Percentiles rank a stretch among this genome's conserved stretches.
Conservation (phyloP, 2,797 vertebrate species). For the Sylvia borin region DNA sequence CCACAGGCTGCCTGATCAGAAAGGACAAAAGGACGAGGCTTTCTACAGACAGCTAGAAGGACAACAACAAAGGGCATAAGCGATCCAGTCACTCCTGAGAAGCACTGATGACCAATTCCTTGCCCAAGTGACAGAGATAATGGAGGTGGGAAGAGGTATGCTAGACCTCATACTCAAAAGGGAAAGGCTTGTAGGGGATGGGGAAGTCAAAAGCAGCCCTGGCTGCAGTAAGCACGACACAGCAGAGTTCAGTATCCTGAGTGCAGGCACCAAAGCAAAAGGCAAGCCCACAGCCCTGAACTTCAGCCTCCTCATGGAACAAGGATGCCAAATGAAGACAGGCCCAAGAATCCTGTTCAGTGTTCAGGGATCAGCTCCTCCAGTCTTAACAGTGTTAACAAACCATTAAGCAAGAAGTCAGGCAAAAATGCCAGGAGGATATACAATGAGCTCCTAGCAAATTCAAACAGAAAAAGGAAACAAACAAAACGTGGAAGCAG, state of each 20-base stretch:
- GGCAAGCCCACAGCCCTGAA: not conserved
- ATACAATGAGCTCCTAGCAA: not conserved
- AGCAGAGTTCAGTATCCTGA: not conserved
- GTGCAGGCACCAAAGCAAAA: not conserved
- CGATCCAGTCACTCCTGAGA: not conserved
- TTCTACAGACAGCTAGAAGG: not conserved
- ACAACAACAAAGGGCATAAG: not conserved
- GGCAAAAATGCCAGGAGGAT: not conserved
- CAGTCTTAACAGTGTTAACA: not conserved
- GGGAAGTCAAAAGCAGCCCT: not conserved
- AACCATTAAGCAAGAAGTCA: not conserved
- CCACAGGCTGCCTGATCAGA: not conserved
- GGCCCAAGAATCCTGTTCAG: not conserved
- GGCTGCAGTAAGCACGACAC: not conserved
- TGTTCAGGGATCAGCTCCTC: not conserved
- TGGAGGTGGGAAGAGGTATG: not conserved
- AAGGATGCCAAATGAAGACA: not conserved
- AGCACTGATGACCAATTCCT: not conserved
- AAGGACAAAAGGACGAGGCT: not conserved
- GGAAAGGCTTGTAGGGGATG: not conserved
- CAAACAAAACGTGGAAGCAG: not conserved
- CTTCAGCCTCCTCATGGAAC: not conserved
- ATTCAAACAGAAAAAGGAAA: not conserved
- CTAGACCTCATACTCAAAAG: not conserved
- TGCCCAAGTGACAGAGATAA: not conserved